A percentile compares a stretch with the other conserved stretches of the same genome.
Conservation (phyloP, 2,113 vertebrate species). For the Gnathonemus echidnorhynchus region DNA sequence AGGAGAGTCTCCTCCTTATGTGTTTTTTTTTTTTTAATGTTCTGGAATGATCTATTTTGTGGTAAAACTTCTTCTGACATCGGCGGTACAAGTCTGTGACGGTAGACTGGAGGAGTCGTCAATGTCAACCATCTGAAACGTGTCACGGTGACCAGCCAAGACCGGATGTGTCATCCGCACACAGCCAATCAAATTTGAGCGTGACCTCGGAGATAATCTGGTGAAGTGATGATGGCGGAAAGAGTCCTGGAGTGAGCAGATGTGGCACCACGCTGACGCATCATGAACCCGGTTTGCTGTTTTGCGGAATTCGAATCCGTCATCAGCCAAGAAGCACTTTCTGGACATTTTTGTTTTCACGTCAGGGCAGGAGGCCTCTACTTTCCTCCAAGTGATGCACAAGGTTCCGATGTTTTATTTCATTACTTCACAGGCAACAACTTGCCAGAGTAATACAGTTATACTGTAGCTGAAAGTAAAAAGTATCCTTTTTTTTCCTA, state of each 20-base stretch:
- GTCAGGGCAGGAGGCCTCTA: too few species aligned
- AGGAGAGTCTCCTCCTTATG: background rate
- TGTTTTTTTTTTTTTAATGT: background rate
- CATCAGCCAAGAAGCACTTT: background rate
- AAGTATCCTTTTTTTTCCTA: background rate
- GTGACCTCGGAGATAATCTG: background rate
- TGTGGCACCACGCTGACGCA: background rate
- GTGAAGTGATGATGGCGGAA: background rate
- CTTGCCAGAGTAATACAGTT: background rate
- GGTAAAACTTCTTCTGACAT: background rate
- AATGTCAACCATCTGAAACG: background rate
- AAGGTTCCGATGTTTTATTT: background rate
- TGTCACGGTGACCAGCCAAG: background rate
- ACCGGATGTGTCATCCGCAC: background rate
- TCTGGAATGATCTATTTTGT: background rate
- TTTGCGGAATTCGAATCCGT: background rate
- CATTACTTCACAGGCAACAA: background rate
- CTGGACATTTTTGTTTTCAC: background rate
- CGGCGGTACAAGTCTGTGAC: too few species aligned
- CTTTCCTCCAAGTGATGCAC: too few species aligned
- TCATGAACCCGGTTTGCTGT: background rate
- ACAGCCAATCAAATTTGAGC: background rate
- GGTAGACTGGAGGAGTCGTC: background rate
- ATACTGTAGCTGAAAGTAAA: background rate
- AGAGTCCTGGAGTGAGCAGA: background rate